A percentile compares a stretch with the other conserved stretches of the same genome.
Conservation (phyloP, 2,888 invertebrate genomes). For the Scaptodrosophila latifasciaeformis region DNA sequence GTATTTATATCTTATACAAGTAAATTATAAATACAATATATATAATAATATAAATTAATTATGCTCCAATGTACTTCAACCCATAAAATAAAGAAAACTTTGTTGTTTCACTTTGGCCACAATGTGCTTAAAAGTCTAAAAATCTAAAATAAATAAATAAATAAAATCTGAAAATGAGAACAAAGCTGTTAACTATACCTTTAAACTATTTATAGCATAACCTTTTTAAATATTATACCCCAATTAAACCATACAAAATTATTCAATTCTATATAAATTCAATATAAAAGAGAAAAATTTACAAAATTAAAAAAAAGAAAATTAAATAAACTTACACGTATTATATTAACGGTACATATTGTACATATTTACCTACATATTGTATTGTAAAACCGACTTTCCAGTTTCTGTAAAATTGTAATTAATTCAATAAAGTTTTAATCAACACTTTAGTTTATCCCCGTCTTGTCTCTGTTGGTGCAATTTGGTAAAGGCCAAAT, state of each 20-base stretch:
- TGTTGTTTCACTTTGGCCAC: no score
- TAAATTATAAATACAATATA: no score
- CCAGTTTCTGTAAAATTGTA: slow-evolving; percentile 71
- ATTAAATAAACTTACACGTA: not conserved
- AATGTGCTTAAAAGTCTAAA: no score
- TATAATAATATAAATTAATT: no score
- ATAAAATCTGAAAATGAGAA: not conserved
- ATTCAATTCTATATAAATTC: not conserved
- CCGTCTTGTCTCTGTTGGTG: not conserved
- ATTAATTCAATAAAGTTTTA: slow-evolving; percentile 71
- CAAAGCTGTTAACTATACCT: slow-evolving; percentile 32
- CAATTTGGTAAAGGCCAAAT: no score
- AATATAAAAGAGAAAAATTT: no score
- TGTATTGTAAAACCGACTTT: slow-evolving; percentile 60
- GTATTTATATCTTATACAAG: no score
- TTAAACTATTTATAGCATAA: slow-evolving; percentile 35
- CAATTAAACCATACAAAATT: slow-evolving; percentile 4
- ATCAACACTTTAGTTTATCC: slow-evolving; percentile 63
- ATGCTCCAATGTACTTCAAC: no score
- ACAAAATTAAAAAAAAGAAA: not conserved
- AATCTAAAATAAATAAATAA: no score
- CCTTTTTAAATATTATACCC: slow-evolving; percentile 43
- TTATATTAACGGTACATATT: not conserved
- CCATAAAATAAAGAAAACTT: no score
- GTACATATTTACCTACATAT: slow-evolving; percentile 13